Conservation (phyloP, 1,140 invertebrate genomes). For the Macrobrachium rosenbergii region DNA sequence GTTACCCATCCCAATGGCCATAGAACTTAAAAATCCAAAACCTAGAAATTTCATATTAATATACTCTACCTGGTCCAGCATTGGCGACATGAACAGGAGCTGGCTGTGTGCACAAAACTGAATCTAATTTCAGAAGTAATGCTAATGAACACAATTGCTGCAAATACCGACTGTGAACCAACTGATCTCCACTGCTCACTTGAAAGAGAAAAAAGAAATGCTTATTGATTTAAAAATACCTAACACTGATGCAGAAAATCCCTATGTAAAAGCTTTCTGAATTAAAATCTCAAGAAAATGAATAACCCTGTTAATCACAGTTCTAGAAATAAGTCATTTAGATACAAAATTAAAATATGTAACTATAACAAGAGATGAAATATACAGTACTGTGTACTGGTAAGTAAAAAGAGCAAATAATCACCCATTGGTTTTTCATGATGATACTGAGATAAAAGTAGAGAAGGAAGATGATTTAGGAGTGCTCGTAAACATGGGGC, state of each 20-base stretch:
- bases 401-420: background rate
- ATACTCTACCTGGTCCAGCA: slow-evolving; percentile 65
- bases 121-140: slow-evolving; percentile 75
- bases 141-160: slow-evolving; percentile 76
- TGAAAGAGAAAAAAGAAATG: background rate
- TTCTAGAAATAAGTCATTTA: background rate
- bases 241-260: background rate
- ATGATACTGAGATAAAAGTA: slow-evolving; percentile 75
- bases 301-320: background rate
- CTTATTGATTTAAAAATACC: background rate
- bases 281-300: background rate
- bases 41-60: background rate
- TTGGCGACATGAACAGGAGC: slow-evolving; percentile 71
- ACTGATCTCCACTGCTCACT: slow-evolving; percentile 75
- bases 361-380: background rate
- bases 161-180: slow-evolving; percentile 76
- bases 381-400: background rate
- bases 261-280: background rate
- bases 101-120: slow-evolving; percentile 73
- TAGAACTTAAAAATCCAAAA: background rate
- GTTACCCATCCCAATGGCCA: too few relatives aligned
- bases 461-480: slow-evolving; percentile 73
- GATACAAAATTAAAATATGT: too few relatives aligned
- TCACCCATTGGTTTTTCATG: slow-evolving; percentile 73
- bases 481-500: slow-evolving; percentile 75